Conservation (phyloP, 2,797 vertebrate genomes). For the Characodon lateralis region DNA sequence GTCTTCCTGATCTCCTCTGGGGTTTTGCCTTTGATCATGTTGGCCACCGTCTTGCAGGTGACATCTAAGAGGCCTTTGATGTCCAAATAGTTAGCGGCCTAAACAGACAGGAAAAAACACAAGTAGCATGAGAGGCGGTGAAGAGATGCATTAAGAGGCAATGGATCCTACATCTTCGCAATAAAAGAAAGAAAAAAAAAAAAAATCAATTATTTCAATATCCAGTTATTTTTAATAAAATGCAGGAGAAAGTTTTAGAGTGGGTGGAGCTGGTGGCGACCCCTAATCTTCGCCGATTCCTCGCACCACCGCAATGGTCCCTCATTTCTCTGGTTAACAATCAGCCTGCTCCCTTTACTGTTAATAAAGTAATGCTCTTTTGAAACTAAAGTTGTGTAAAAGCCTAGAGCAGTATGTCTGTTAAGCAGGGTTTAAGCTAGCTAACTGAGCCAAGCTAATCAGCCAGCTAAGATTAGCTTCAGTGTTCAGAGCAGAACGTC, state of each 20-base stretch:
- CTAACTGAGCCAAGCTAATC: background rate
- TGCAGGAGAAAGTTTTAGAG: background rate
- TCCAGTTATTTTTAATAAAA: background rate
- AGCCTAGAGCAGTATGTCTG: background rate
- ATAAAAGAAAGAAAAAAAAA: too few species aligned
- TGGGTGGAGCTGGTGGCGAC: background rate
- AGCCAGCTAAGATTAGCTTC: background rate
- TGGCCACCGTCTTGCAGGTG: slow-evolving; percentile 95
- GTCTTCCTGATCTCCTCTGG: slow-evolving; percentile 99
- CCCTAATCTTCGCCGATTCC: background rate
- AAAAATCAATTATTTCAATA: too few species aligned
- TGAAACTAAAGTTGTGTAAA: background rate
- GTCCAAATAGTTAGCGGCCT: slow-evolving; percentile 99
- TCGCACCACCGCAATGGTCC: background rate
- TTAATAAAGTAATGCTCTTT: background rate
- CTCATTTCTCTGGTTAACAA: background rate
- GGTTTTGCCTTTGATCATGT: slow-evolving; percentile 98
- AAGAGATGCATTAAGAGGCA: background rate
- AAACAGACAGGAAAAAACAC: slow-evolving; percentile 41
- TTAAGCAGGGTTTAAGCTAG: background rate
- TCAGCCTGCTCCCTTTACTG: background rate
- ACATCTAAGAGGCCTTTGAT: slow-evolving; percentile 96
- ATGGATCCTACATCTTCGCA: background rate
- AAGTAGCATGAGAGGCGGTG: background rate
- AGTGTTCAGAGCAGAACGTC: background rate